Percentiles rank a stretch among this genome's conserved stretches.
Evolutionary conservation across 1,140 invertebrate genomes (phyloP).

Genomic region (Bacillus rossius): DNA sequence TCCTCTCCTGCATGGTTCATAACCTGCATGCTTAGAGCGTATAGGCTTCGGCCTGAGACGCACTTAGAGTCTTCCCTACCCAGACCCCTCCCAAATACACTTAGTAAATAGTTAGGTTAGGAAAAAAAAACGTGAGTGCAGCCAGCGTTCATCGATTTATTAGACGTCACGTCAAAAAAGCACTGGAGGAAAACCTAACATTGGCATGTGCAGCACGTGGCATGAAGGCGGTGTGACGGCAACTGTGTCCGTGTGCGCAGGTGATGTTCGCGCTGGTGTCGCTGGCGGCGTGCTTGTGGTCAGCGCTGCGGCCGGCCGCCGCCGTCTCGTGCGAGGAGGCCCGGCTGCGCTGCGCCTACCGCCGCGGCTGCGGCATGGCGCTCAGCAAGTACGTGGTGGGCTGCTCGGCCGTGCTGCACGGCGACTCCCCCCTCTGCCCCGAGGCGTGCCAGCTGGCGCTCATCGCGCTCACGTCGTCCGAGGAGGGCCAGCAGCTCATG

Average conservation of each 20-base stretch:
- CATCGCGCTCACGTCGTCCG: constrained; percentile 69
- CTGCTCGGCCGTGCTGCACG: constrained; percentile 59
- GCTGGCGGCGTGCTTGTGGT: constrained; percentile 12
- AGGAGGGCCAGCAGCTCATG: constrained; percentile 69
- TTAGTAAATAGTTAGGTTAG: no score
- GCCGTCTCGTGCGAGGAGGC: constrained; percentile 57
- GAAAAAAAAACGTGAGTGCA: no score
- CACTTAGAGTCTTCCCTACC: no score
- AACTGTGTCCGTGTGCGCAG: neutral
- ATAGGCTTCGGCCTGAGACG: no score
- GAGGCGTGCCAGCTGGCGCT: constrained; percentile 66
- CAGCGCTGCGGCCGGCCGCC: constrained; percentile 20
- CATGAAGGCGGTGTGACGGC: no score
- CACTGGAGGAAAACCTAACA: no score
- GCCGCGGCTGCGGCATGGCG: constrained; percentile 64
- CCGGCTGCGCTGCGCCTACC: constrained; percentile 61
- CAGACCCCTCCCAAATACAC: no score
- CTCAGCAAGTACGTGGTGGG: constrained; percentile 66
- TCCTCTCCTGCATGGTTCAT: no score
- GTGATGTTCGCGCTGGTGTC: constrained; percentile 5
- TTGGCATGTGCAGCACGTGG: no score
- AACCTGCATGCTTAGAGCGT: no score
- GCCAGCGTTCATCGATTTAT: no score
- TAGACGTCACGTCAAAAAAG: no score
- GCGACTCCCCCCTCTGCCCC: constrained; percentile 49